Base-by-base conservation (phyloP, 2,113 vertebrate genomes). In the Abramis brama region DNA sequence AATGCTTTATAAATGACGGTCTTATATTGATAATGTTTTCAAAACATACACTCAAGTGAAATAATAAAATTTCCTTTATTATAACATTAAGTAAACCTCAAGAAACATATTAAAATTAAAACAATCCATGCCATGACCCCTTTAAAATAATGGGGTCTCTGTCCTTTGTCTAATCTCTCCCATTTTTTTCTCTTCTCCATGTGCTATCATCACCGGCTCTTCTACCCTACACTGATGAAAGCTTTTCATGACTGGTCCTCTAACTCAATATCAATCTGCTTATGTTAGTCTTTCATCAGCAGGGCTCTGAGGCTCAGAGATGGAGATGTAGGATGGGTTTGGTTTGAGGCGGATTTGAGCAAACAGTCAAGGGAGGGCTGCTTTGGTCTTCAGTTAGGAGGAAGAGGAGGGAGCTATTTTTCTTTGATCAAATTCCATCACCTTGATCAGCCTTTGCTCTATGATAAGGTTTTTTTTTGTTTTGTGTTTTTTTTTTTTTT, bases 211-310 rank as follows among this genome's bases (percentile, higher is more conserved):
- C 60, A 36, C 39, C 59, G n/a, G 81, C 43, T 87, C 68, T 25
- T 70, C 6, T 7, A 43, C 88, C 82, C 75, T 73, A 64, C 79
- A 79, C 82, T 89, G 91, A 92, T 94, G 89, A 94, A 92, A 93
- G 89, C 90, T 90, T 88, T 74, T 90, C 90, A 92, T 80, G 85
- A 90, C 60, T 81, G 81, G 86, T 90, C 83, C 87, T 86, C 83
- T 86, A 91, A 91, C 93, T 93, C 87, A 90, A 85, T 91, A 91
- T 90, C 88, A 87, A 88, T 87, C 86, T 86, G 89, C 90, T 91
- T 85, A 91, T 91, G 91, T 91, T 86, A 88, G 75, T 77, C 89
- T 94, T 94, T 91, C 88, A 93, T 94, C 91, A 91, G 79, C 59
- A 21, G 23, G 33, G 66, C 79, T 60, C 73, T 60, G 30, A 68